Base-by-base conservation (phyloP, 2,113 vertebrate species). In the Leucosticte australis region DNA sequence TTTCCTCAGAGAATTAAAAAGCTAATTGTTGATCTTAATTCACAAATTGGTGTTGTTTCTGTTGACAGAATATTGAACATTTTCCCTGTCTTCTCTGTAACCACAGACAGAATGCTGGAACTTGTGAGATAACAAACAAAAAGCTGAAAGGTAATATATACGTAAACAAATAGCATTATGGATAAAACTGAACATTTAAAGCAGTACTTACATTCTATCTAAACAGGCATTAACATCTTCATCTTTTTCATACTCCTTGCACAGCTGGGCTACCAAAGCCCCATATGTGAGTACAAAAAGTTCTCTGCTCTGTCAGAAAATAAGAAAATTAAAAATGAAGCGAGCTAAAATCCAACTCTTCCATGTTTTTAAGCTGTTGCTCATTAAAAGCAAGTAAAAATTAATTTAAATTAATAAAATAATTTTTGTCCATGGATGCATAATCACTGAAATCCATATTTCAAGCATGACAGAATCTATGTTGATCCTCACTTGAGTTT, bases 201-300 rank as follows among this genome's bases (percentile, higher is more conserved):
- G 37, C n/a, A 91, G 20, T 87, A 98, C 98, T 98, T 97, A 98
- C 98, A 98, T 98, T 94, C 82, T 96, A 20, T 98, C 98, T 85
- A 98, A 96, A 75, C 95, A 98, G 76, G 92, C 96, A 55, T 98
- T 98, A 60, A 98, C 98, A 91, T 98, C 98, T 97, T 98, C 98
- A 95, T 98, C 98, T 87, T 97, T 98, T 91, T 98, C 97, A 83
- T 98, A 98, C 84, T 98, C 98, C 75, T 98, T 98, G 83, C 98
- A 98, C 46, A 98, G 92, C 33, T 98, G 98, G 52, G 98, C 98
- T 81, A 98, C 98, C 85, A 98, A 94, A 64, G 98, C 98, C 56
- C 98, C 98, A 52, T 98, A 98, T 0, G 98, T 98, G 60, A 98
- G 98, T 30, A 98, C 97, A 95, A 98, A 97, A 81, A 98, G 98